phyloP scores from a whole-genome alignment of 2,113 vertebrate species.

The Pterocles gutturalis region DNA sequence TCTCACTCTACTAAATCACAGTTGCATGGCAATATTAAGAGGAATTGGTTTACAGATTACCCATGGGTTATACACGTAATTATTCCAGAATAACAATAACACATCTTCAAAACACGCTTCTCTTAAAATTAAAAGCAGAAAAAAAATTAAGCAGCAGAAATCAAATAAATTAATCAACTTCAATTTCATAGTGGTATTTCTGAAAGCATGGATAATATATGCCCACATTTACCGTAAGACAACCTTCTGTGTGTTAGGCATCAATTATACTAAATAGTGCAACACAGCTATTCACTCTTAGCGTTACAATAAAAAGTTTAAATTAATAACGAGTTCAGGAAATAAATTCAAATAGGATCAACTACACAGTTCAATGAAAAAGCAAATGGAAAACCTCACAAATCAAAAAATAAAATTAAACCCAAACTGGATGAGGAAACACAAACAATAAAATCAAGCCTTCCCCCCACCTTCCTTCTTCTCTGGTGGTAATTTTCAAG shows the following conservation, averaged over 20 bases:
- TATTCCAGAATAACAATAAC: neutral
- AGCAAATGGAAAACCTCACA: neutral
- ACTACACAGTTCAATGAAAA: neutral
- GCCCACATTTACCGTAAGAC: neutral
- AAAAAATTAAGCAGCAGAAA: neutral
- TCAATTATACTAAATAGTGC: neutral
- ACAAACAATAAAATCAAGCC: neutral
- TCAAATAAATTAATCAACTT: neutral
- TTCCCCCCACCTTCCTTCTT: neutral
- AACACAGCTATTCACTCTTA: neutral
- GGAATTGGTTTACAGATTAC: neutral
- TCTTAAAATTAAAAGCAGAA: neutral
- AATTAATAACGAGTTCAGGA: neutral
- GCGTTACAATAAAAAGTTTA: neutral
- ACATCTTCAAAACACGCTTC: neutral
- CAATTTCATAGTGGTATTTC: neutral
- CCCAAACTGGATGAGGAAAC: neutral
- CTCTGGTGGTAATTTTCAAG: neutral
- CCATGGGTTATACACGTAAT: neutral
- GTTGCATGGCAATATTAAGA: neutral
- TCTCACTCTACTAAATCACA: neutral
- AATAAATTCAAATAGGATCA: neutral
- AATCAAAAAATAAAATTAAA: neutral
- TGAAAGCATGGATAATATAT: neutral
- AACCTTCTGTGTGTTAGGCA: neutral